A percentile compares a stretch with the other conserved stretches of the same genome.
Conservation (phyloP, 2,113 vertebrate genomes). For the Apaloderma vittatum region DNA sequence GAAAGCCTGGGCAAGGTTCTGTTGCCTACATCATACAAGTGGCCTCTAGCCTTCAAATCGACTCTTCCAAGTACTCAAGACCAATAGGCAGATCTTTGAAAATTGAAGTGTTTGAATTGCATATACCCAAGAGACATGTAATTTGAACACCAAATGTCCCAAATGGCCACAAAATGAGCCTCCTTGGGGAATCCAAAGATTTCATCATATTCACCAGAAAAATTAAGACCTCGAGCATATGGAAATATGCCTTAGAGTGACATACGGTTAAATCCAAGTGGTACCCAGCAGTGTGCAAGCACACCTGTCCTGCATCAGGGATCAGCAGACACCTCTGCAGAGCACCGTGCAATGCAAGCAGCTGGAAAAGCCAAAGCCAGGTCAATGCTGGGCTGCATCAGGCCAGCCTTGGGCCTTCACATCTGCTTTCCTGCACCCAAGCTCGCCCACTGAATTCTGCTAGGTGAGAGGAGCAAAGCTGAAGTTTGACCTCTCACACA, state of each 20-base stretch:
- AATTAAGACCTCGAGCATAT: neutral
- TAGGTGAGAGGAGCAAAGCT: neutral
- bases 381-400: fast-evolving
- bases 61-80: neutral
- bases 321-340: neutral
- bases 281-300: neutral
- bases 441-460: neutral
- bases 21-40: neutral
- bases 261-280: neutral
- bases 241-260: neutral
- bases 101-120: neutral
- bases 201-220: neutral
- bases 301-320: fast-evolving
- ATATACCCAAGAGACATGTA: neutral
- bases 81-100: neutral
- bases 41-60: neutral
- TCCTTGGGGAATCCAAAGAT: neutral
- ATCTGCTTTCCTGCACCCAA: neutral
- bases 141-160: neutral
- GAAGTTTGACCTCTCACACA: neutral
- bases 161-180: neutral
- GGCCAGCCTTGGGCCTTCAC: neutral
- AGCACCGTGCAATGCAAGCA: fast-evolving
- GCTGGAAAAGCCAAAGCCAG: neutral
- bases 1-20: neutral